These are phyloP conservation scores for Hippopotamyrus pictus DNA, from an alignment of 2,797 vertebrate species.

Conservation along the genomic window DNA sequence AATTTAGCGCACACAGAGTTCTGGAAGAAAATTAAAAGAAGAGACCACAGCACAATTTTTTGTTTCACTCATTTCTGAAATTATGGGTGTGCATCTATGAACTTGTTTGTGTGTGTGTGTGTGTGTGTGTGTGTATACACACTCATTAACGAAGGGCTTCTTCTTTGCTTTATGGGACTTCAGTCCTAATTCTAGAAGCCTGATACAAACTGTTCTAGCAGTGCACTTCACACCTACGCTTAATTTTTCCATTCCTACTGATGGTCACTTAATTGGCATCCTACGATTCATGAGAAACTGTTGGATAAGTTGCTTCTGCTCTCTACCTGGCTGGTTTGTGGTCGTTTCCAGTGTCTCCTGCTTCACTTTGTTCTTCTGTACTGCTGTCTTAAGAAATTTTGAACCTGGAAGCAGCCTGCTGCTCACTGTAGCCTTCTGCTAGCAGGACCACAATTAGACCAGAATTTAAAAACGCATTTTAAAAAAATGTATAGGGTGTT, in stretches of 20 bases:
- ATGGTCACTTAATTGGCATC: not conserved
- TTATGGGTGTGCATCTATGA: too few relatives aligned
- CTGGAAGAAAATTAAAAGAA: not conserved
- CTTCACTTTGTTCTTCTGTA: not conserved
- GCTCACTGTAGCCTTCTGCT: not conserved
- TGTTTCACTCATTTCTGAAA: too few relatives aligned
- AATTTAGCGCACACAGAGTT: not conserved
- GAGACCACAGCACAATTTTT: not conserved
- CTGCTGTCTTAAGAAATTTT: not conserved
- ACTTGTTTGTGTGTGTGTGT: too few relatives aligned
- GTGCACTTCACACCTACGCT: not conserved
- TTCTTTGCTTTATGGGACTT: not conserved
- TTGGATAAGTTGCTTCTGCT: not conserved
- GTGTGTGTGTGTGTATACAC: too few relatives aligned
- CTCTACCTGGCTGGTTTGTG: not conserved
- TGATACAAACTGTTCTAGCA: not conserved
- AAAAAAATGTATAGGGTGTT: not conserved
- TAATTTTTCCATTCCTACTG: not conserved
- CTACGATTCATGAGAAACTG: not conserved
- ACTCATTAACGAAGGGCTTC: not conserved
- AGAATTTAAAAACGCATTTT: not conserved
- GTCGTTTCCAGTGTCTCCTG: not conserved
- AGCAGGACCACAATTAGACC: not conserved
- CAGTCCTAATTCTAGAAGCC: not conserved
- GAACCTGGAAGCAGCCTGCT: not conserved